Evolutionary conservation across 2,113 vertebrate genomes (phyloP).

Genomic region (Lophura nycthemera): DNA sequence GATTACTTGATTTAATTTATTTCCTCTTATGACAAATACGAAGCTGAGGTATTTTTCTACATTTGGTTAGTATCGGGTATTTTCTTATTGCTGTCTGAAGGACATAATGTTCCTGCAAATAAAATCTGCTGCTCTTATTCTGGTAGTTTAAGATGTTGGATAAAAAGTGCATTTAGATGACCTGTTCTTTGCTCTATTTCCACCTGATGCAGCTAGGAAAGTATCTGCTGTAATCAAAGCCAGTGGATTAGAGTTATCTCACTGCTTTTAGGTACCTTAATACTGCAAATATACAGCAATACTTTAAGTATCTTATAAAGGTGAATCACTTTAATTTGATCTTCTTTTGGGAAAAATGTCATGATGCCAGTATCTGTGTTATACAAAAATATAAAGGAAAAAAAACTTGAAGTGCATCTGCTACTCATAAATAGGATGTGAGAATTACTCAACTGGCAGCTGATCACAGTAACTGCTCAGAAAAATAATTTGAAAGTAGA

Average conservation of each 20-base stretch:
- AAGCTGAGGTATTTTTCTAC: neutral
- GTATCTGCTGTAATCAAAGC: neutral
- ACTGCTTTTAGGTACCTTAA: neutral
- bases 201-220: neutral
- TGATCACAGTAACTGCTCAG: constrained; percentile 2
- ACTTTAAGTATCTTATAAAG: neutral
- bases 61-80: neutral
- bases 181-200: neutral
- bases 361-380: neutral
- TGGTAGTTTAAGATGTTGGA: neutral
- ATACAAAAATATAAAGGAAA: neutral
- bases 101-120: neutral
- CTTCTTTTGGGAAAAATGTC: constrained; percentile 8
- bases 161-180: neutral
- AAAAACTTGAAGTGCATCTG: constrained; percentile 20
- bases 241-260: neutral
- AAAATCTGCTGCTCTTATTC: neutral
- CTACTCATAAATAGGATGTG: neutral
- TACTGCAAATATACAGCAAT: neutral
- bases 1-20: neutral
- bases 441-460: constrained; percentile 36
- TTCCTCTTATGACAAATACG: neutral
- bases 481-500: constrained; percentile 10
- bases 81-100: neutral
- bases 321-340: neutral